Conservation (phyloP, 2,888 invertebrate genomes). For the Dasysyrphus tricinctus region DNA sequence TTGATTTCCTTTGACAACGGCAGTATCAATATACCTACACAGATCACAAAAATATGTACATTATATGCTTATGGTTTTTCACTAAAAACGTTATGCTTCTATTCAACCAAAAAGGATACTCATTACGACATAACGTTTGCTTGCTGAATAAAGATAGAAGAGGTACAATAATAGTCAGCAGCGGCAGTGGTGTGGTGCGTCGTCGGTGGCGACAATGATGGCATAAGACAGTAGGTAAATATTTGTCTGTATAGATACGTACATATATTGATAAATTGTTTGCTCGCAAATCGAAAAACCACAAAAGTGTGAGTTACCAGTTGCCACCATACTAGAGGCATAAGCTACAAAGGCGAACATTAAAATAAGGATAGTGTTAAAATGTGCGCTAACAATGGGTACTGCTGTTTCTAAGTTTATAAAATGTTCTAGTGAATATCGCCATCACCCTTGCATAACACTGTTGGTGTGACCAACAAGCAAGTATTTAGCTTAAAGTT, state of each 20-base stretch:
- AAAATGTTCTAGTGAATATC: background rate
- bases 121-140: background rate
- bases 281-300: slow-evolving; percentile 13
- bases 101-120: slow-evolving; percentile 24
- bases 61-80: slow-evolving; percentile 10
- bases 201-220: slow-evolving; percentile 1
- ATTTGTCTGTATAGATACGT: background rate
- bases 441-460: background rate
- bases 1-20: slow-evolving; percentile 44
- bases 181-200: background rate
- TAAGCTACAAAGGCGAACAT: background rate
- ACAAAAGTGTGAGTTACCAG: slow-evolving; percentile 5
- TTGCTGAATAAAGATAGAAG: background rate
- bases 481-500: too few relatives aligned
- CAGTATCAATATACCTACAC: slow-evolving; percentile 35
- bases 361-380: background rate
- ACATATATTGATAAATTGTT: slow-evolving; percentile 14
- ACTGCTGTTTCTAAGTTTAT: background rate
- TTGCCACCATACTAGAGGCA: background rate
- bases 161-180: slow-evolving; percentile 11
- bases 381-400: background rate
- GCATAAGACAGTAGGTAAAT: slow-evolving; percentile 14
- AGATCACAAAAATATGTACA: slow-evolving; percentile 39
- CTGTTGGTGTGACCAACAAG: background rate
- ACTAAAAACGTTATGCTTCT: slow-evolving; percentile 4